Conservation (phyloP, 2,888 invertebrate species). For the Torymus auratus region DNA sequence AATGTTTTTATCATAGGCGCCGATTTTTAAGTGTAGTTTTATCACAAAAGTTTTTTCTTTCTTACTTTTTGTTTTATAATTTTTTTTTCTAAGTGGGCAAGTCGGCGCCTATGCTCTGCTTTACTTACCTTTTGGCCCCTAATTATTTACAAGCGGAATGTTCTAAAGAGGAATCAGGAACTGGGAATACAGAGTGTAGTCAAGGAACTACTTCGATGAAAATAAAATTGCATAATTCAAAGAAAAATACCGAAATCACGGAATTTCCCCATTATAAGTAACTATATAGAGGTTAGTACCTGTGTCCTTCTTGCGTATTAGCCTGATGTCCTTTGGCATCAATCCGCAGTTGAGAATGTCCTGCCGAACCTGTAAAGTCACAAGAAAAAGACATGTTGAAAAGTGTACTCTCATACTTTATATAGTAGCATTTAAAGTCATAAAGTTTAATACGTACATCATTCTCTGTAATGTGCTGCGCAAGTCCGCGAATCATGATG, state of each 20-base stretch:
- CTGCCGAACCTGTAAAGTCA: slow-evolving; percentile 82
- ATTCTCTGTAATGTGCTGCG: slow-evolving; percentile 86
- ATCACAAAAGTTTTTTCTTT: slow-evolving; percentile 1
- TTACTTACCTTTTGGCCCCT: slow-evolving; percentile 56
- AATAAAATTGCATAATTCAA: slow-evolving; percentile 45
- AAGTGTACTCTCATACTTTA: background rate
- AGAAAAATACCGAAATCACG: slow-evolving; percentile 43
- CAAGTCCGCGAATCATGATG: slow-evolving; percentile 86
- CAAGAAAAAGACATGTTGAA: background rate
- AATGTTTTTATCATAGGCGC: slow-evolving; percentile 41
- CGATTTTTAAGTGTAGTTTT: slow-evolving; percentile 5
- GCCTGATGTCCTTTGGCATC: slow-evolving; percentile 87
- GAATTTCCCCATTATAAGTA: slow-evolving; percentile 26
- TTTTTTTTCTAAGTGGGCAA: slow-evolving; percentile 19
- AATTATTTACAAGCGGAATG: slow-evolving; percentile 53
- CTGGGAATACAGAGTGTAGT: slow-evolving; percentile 41
- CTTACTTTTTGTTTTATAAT: background rate
- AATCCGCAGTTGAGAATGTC: slow-evolving; percentile 86
- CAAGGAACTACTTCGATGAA: slow-evolving; percentile 51
- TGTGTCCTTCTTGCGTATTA: slow-evolving; percentile 90
- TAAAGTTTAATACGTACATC: slow-evolving; percentile 80
- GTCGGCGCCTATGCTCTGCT: slow-evolving; percentile 42
- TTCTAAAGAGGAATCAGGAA: slow-evolving; percentile 51
- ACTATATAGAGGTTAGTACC: slow-evolving; percentile 79
- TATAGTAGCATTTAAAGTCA: too few species aligned